Conservation (phyloP, 2,113 vertebrate species). For the Mesembrinibis cayennensis region DNA sequence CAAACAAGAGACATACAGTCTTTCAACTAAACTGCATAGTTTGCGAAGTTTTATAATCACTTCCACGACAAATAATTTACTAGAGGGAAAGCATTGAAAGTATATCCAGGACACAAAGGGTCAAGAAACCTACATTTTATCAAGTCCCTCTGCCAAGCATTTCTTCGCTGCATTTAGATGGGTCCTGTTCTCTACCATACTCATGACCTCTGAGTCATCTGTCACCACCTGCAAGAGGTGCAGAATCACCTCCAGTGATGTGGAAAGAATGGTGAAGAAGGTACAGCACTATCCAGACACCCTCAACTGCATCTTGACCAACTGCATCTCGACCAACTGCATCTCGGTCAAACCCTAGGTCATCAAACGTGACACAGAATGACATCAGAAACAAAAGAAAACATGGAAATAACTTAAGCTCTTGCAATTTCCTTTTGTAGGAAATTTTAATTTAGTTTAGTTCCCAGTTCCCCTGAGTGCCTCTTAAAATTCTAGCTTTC, state of each 20-base stretch:
- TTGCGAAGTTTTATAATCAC: not conserved
- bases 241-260: not conserved
- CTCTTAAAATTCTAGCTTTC: not conserved
- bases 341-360: not conserved
- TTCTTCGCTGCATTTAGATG: not conserved
- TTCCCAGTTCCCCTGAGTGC: not conserved
- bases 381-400: not conserved
- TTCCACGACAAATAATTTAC: not conserved
- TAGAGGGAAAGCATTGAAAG: not conserved
- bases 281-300: not conserved
- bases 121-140: not conserved
- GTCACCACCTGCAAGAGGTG: not conserved
- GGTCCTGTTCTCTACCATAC: not conserved
- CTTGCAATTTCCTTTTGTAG: not conserved
- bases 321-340: not conserved
- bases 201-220: not conserved
- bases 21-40: not conserved
- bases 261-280: not conserved
- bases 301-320: not conserved
- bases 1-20: not conserved
- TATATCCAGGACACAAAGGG: not conserved
- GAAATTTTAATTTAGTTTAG: not conserved
- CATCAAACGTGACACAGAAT: not conserved
- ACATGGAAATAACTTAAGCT: not conserved
- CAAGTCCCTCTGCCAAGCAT: not conserved